phyloP scores from a whole-genome alignment of 2,797 vertebrate species.

The Arnoldichthys spilopterus region DNA sequence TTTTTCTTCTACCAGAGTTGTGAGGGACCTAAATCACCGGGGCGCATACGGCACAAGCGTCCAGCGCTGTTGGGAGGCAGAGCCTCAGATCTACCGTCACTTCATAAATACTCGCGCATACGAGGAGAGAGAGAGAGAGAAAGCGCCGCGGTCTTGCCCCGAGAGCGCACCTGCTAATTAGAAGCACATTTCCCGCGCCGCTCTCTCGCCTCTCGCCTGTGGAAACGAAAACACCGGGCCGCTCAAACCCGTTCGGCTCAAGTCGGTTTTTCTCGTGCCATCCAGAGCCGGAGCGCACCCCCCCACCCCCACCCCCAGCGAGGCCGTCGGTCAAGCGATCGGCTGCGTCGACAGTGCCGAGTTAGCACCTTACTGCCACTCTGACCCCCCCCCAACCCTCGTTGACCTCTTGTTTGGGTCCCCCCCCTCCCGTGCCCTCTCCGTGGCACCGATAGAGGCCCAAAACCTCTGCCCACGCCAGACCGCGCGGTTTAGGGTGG shows the following conservation, averaged over 20 bases:
- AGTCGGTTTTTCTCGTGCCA: too few relatives aligned
- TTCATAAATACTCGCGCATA: constrained; percentile 99
- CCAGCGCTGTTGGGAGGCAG: constrained; percentile 90
- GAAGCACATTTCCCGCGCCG: constrained; percentile 90
- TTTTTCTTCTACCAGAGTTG: constrained; percentile 87
- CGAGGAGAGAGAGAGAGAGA: constrained; percentile 75
- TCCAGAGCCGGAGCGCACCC: too few relatives aligned
- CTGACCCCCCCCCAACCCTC: constrained; percentile 84
- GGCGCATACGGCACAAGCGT: constrained; percentile 85
- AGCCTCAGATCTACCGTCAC: constrained; percentile 97
- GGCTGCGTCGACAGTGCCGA: constrained; percentile 73
- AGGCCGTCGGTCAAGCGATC: constrained; percentile 17
- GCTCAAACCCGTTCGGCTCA: too few relatives aligned
- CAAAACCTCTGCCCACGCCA: constrained; percentile 53
- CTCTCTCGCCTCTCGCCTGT: constrained; percentile 70
- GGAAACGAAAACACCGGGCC: constrained; percentile 31
- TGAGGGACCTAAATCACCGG: constrained; percentile 87
- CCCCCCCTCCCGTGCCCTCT: constrained; percentile 48
- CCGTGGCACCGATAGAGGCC: constrained; percentile 44
- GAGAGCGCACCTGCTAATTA: constrained; percentile 99
- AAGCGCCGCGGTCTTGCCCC: constrained; percentile 82
- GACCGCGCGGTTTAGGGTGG: constrained; percentile 84
- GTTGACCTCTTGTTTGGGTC: constrained; percentile 76
- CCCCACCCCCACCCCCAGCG: too few relatives aligned
- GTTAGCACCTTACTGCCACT: constrained; percentile 89